Percentiles rank a stretch among this genome's conserved stretches.
phyloP scores from a whole-genome alignment of 30 jellyfish, hydroid and myxozoan species.

The Hydra vulgaris region DNA sequence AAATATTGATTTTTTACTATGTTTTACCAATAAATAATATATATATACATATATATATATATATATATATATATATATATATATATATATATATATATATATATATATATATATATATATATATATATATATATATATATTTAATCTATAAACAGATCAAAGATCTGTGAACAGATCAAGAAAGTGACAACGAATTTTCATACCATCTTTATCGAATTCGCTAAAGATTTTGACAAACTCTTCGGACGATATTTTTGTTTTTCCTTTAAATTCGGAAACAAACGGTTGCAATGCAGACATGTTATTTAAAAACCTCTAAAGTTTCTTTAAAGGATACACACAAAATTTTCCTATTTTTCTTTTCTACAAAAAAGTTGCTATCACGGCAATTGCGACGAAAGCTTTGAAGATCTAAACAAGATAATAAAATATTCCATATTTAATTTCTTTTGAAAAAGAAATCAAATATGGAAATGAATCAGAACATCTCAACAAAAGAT shows the following conservation, averaged over 20 bases:
- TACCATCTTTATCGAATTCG: slow-evolving; percentile 63
- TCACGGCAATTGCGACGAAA: not conserved
- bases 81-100: no score
- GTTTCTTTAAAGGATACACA: not conserved
- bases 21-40: no score
- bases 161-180: no score
- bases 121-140: no score
- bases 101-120: no score
- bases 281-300: slow-evolving; percentile 25
- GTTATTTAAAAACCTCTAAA: not conserved
- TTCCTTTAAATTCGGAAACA: slow-evolving; percentile 50
- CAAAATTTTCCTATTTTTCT: not conserved
- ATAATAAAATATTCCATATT: no score
- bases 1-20: no score
- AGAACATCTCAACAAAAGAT: not conserved
- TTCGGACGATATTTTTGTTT: slow-evolving; percentile 53
- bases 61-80: no score
- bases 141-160: no score
- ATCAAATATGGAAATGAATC: not conserved
- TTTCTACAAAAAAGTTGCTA: not conserved
- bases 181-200: slow-evolving; percentile 1
- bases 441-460: not conserved
- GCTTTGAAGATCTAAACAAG: not conserved
- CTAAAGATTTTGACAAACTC: slow-evolving; percentile 52
- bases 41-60: no score